Conservation (phyloP, 2,888 invertebrate species). For the Odontothrips loti region DNA sequence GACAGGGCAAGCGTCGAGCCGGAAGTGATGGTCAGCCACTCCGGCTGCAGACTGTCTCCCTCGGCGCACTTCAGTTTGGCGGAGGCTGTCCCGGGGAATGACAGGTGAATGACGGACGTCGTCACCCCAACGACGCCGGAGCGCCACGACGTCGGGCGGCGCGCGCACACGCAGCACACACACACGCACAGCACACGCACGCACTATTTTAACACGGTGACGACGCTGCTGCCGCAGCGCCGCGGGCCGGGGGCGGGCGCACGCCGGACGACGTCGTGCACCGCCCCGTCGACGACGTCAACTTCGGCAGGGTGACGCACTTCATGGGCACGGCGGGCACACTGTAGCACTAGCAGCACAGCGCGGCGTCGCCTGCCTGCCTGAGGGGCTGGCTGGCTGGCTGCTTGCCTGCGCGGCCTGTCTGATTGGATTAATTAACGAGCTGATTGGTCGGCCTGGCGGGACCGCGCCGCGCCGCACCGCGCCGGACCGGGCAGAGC, state of each 20-base stretch:
- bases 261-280: neutral
- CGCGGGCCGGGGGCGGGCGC: slow-evolving; percentile 14
- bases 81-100: neutral
- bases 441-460: neutral
- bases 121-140: neutral
- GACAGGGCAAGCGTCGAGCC: neutral
- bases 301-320: neutral
- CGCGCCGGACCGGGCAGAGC: neutral
- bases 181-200: neutral
- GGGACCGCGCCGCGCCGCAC: neutral
- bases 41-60: slow-evolving; percentile 18
- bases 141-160: neutral
- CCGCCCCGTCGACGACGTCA: neutral
- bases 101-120: too few relatives aligned
- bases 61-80: slow-evolving; percentile 19
- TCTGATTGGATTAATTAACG: neutral
- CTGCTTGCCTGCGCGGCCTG: neutral
- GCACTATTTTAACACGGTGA: neutral
- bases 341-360: neutral
- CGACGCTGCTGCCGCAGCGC: neutral
- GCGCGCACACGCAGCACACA: neutral
- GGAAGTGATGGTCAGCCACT: slow-evolving; percentile 10
- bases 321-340: slow-evolving; percentile 1
- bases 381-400: neutral
- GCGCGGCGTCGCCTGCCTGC: neutral